Evolutionary conservation across 2,888 invertebrate genomes (phyloP).

Genomic region (Nomada flava): DNA sequence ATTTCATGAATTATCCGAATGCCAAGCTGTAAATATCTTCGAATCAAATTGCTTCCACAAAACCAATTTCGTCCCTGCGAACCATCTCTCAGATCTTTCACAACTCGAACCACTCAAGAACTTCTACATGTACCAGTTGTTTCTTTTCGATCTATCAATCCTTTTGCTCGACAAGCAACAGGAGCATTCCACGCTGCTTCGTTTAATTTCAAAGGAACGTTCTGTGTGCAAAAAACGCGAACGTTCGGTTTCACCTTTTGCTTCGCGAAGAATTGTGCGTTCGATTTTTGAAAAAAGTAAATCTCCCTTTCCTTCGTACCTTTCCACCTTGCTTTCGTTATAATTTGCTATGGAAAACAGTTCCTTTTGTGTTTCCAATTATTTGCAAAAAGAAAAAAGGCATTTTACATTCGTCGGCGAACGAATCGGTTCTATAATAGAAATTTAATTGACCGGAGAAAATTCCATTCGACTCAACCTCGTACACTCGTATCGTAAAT

Average conservation of each 20-base stretch:
- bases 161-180: background rate
- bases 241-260: conserved; percentile 44
- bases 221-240: conserved; percentile 6
- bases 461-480: conserved; percentile 33
- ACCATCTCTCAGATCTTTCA: background rate
- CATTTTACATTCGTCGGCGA: background rate
- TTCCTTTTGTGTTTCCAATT: too few relatives aligned
- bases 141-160: conserved; percentile 6
- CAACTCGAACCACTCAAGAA: background rate
- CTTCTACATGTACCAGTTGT: background rate
- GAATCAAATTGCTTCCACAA: background rate
- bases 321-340: background rate
- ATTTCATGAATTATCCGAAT: too few relatives aligned
- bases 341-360: conserved; percentile 4
- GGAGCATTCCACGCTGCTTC: background rate
- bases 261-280: conserved; percentile 6
- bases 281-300: background rate
- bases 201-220: conserved; percentile 28
- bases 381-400: background rate
- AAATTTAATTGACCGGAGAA: conserved; percentile 32
- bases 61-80: background rate
- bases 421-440: background rate
- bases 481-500: conserved; percentile 38
- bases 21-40: too few relatives aligned
- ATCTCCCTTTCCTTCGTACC: background rate